phyloP scores from a whole-genome alignment of 23 tunicate species.

The Ciona savignyi region DNA sequence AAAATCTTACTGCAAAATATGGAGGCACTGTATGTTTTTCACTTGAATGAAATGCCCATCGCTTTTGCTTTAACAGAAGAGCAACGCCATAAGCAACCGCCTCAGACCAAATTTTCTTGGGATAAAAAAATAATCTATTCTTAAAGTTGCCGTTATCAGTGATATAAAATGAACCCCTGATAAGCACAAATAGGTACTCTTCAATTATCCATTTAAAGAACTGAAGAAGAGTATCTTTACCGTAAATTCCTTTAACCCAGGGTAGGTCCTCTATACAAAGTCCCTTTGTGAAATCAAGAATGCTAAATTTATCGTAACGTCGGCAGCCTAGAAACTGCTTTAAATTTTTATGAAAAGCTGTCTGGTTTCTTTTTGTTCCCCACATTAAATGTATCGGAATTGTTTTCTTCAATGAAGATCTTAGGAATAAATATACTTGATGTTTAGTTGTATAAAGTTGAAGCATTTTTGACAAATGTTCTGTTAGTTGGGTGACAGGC shows the following conservation, averaged over 20 bases:
- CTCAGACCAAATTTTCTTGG: neutral
- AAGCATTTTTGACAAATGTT: neutral
- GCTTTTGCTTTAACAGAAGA: neutral
- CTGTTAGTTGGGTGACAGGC: neutral
- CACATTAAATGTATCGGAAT: neutral
- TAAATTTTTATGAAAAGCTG: neutral
- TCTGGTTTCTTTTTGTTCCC: neutral
- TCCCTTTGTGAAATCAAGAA: neutral
- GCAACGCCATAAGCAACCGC: neutral
- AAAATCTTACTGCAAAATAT: conserved; percentile 1
- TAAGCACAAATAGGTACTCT: neutral
- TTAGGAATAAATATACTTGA: neutral
- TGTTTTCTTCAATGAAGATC: neutral
- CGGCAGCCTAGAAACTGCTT: neutral
- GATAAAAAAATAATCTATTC: neutral
- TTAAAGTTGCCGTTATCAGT: neutral
- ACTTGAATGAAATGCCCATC: neutral
- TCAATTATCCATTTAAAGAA: neutral
- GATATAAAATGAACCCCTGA: neutral
- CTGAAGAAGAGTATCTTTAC: neutral
- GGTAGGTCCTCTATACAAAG: neutral
- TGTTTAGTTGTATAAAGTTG: neutral
- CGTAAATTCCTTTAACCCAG: conserved; percentile 4
- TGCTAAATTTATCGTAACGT: neutral
- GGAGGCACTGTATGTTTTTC: neutral